A percentile compares a stretch with the other conserved stretches of the same genome.
phyloP scores from a whole-genome alignment of 2,888 invertebrate species.

The Cryptophagus acutangulus region DNA sequence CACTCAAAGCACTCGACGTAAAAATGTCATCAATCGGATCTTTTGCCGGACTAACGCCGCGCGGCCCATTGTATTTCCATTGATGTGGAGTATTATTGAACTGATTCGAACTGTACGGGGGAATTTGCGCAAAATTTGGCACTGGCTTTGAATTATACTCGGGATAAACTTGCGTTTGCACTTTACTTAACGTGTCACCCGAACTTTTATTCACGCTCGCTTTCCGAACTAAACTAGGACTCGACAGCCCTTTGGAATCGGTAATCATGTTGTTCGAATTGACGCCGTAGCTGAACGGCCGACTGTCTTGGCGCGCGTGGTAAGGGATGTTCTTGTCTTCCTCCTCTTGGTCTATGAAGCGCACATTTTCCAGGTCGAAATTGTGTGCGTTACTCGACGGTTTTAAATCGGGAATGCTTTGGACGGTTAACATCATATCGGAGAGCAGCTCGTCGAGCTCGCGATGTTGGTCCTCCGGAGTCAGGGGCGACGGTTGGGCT shows the following conservation, averaged over 20 bases:
- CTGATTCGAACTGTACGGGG: conserved; percentile 5
- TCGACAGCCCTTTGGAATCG: conserved; percentile 61
- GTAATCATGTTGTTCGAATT: conserved; percentile 44
- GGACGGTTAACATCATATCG: conserved; percentile 83
- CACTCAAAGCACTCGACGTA: conserved; percentile 43
- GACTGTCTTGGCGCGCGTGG: conserved; percentile 84
- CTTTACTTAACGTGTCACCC: conserved; percentile 45
- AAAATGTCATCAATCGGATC: conserved; percentile 49
- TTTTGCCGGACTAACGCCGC: conserved; percentile 17
- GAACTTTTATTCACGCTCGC: conserved; percentile 51
- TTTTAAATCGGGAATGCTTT: conserved; percentile 66
- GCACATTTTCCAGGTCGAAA: conserved; percentile 42
- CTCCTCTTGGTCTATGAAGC: conserved; percentile 46
- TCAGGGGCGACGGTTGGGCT: conserved; percentile 48
- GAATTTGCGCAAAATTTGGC: conserved; percentile 28
- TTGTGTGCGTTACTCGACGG: conserved; percentile 30
- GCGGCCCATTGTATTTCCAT: conserved; percentile 17
- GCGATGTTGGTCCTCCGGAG: conserved; percentile 55
- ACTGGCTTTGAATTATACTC: conserved; percentile 38
- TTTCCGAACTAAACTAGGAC: conserved; percentile 78
- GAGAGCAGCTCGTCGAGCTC: conserved; percentile 80
- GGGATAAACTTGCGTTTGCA: conserved; percentile 45
- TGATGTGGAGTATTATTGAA: background rate
- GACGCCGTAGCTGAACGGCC: conserved; percentile 85
- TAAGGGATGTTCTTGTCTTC: conserved; percentile 71